Conservation (phyloP, 2,888 invertebrate species). For the Alentia gelatinosa region DNA sequence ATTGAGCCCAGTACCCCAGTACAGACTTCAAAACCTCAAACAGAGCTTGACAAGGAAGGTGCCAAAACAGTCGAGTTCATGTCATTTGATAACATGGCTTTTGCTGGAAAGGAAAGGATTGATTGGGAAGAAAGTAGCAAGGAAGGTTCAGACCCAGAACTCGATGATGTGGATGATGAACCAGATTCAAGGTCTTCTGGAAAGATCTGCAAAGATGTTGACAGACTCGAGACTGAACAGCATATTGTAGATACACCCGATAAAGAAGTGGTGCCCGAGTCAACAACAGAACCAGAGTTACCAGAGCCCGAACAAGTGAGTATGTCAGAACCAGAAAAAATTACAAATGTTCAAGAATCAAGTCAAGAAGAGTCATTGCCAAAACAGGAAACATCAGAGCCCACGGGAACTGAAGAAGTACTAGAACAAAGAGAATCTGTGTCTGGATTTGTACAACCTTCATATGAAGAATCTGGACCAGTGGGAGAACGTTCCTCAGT, state of each 20-base stretch:
- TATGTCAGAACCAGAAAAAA: no score
- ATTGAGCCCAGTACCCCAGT: not conserved
- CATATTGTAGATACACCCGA: no score
- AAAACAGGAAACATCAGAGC: not conserved
- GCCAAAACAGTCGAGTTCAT: slow-evolving; percentile 63
- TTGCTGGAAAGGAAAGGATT: slow-evolving; percentile 75
- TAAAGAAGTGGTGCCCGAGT: no score
- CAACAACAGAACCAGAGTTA: no score
- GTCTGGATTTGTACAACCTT: not conserved
- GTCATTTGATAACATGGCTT: slow-evolving; percentile 82
- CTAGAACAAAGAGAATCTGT: not conserved
- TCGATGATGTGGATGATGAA: slow-evolving; percentile 19
- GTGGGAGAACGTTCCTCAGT: not conserved
- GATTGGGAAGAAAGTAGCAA: slow-evolving; percentile 42
- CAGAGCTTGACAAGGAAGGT: not conserved
- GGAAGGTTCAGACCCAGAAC: slow-evolving; percentile 40
- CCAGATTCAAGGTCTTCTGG: not conserved
- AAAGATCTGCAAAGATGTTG: no score
- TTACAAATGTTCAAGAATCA: no score
- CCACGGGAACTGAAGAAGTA: not conserved
- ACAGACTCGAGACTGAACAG: no score
- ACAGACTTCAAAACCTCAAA: not conserved
- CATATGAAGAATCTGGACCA: not conserved
- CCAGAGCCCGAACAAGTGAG: no score
- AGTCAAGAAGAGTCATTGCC: no score